Evolutionary conservation across 2,888 invertebrate species (phyloP).

Genomic region (Pollenia amentaria): DNA sequence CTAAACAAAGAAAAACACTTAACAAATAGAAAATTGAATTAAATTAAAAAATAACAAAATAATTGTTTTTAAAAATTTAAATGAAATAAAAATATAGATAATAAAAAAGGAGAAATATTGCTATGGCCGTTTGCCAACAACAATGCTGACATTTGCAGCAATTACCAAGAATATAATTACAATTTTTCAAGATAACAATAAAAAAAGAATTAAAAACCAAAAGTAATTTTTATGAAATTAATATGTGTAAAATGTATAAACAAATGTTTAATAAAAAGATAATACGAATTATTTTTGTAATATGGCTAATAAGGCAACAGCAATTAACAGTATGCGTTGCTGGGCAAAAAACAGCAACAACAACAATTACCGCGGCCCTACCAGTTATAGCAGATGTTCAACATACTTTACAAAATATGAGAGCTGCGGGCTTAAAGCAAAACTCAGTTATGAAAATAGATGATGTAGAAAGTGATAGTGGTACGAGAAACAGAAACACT

Average conservation of each 20-base stretch:
- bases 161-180: neutral
- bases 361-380: neutral
- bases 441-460: constrained; percentile 27
- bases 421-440: constrained; percentile 20
- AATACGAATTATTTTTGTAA: constrained; percentile 48
- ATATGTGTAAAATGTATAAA: constrained; percentile 40
- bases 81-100: constrained; percentile 6
- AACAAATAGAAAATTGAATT: neutral
- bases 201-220: neutral
- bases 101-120: neutral
- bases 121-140: no score
- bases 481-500: constrained; percentile 10
- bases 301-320: constrained; percentile 59
- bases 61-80: neutral
- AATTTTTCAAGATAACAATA: neutral
- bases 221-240: neutral
- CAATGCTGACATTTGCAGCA: no score
- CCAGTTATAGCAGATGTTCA: constrained; percentile 5
- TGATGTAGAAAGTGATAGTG: constrained; percentile 13
- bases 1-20: neutral
- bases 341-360: neutral
- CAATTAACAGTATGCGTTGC: neutral
- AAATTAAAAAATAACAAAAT: neutral
- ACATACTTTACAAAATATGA: constrained; percentile 39
- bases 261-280: constrained; percentile 42